Percentiles rank a stretch among this genome's conserved stretches.
phyloP scores from a whole-genome alignment of 1,140 invertebrate species.

The Manduca sexta region DNA sequence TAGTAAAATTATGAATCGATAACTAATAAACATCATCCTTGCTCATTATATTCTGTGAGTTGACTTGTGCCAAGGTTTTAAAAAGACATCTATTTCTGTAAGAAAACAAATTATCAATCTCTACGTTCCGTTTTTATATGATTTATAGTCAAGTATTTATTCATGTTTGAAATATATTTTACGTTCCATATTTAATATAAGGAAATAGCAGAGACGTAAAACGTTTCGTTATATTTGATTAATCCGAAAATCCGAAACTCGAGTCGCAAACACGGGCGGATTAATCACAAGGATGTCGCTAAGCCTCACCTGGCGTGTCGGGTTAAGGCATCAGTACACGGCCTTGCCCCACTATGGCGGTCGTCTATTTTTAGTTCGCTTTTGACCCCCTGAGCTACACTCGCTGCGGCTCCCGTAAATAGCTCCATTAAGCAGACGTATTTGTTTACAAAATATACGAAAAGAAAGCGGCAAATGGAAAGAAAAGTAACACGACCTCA shows the following conservation, averaged over 20 bases:
- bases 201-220: too few relatives aligned
- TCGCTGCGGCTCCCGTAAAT: conserved; percentile 31
- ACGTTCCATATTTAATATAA: too few relatives aligned
- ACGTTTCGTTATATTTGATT: too few relatives aligned
- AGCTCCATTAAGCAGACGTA: conserved; percentile 43
- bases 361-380: conserved; percentile 53
- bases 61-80: too few relatives aligned
- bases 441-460: conserved; percentile 14
- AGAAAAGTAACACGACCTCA: neutral
- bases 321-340: conserved; percentile 33
- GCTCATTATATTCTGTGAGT: neutral
- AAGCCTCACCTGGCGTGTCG: conserved; percentile 34
- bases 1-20: neutral
- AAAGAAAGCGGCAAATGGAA: conserved; percentile 8
- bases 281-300: conserved; percentile 50
- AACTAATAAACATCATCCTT: neutral
- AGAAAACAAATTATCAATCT: too few relatives aligned
- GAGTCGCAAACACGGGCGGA: conserved; percentile 34
- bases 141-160: too few relatives aligned
- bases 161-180: too few relatives aligned
- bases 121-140: too few relatives aligned
- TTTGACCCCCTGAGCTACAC: conserved; percentile 22
- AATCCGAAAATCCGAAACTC: conserved; percentile 33
- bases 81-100: too few relatives aligned
- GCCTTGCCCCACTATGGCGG: conserved; percentile 50